Evolutionary conservation across 2,888 invertebrate species (phyloP).

Genomic region (Drymonia ruficornis): DNA sequence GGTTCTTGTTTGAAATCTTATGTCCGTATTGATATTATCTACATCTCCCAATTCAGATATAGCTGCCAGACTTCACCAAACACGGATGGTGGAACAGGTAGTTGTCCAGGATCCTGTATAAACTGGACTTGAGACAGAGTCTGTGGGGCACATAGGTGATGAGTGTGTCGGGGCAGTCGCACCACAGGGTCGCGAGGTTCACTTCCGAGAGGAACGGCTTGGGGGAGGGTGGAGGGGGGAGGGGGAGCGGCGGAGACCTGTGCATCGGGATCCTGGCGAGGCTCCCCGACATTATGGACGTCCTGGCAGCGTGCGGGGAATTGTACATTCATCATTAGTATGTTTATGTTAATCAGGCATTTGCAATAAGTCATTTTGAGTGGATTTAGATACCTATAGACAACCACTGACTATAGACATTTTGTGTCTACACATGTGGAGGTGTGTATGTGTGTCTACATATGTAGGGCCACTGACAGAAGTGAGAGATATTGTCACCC

Average conservation of each 20-base stretch:
- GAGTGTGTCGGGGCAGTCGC: constrained; percentile 69
- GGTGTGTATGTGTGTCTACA: too few species aligned
- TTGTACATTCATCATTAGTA: neutral
- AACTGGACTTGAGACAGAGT: constrained; percentile 64
- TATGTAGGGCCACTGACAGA: too few species aligned
- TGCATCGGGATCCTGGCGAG: constrained; percentile 80
- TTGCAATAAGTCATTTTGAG: too few species aligned
- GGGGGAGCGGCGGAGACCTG: constrained; percentile 68
- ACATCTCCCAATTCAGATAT: constrained; percentile 49
- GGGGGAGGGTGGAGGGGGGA: constrained; percentile 10
- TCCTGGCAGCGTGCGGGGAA: constrained; percentile 73
- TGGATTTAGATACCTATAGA: too few species aligned
- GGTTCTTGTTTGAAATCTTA: too few species aligned
- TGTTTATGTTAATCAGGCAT: too few species aligned
- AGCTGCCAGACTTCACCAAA: constrained; percentile 69
- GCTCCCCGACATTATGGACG: constrained; percentile 78
- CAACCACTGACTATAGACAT: too few species aligned
- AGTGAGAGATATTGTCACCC: too few species aligned
- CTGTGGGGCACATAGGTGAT: constrained; percentile 69
- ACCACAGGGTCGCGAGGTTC: constrained; percentile 54
- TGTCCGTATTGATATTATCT: neutral
- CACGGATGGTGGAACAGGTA: constrained; percentile 72
- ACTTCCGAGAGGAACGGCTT: constrained; percentile 46
- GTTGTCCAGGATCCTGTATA: constrained; percentile 58
- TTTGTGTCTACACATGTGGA: too few species aligned